Base-by-base conservation (phyloP, 2,797 vertebrate species). In the Caiman crocodilus region DNA sequence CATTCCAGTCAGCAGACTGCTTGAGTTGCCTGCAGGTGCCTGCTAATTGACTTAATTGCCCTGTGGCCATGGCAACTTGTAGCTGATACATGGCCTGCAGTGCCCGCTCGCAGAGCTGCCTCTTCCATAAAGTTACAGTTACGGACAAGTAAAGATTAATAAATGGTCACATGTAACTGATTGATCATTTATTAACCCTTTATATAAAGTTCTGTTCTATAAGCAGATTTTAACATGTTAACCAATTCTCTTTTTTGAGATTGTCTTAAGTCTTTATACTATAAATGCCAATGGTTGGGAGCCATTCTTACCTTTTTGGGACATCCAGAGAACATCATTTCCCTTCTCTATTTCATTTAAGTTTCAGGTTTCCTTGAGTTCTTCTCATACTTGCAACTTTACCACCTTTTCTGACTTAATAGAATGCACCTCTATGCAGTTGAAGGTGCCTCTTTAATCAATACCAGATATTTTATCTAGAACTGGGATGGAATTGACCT, bases 171-270 rank as follows among this genome's bases (percentile, higher is more conserved):
- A 85, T 73, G 83, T 42, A 82, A 12, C 28, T 67, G 90, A 67
- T 28, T 82, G 80, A 84, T 84, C 71, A 83, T 89, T 65, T 55
- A 16, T 35, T 76, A 86, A 90, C 28, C n/a, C 84, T 90, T 91
- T 93, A 94, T 69, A 94, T 94, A 92, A 87, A 91, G 90, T 17
- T 42, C 10, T 92, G 76, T 76, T 87, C 79, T 92, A 79, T 79
- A 93, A 92, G 92, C 84, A 90, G 90, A 87, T 78, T 55, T 58
- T 23, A 58, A 74, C 85, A 80, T 88, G 92, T 94, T 85, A 5
- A 42, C 69, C 15, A 92, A 42, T 76, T 93, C 17, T 28, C 28
- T 65, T 78, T 90, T 93, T 69, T 87, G 75, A 92, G 18, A n/a
- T 61, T 65, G 23, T 20, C 26, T 84, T 92, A 91, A 79, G 7